Evolutionary conservation across 1,140 invertebrate species (phyloP).

Genomic region (Stegodyphus mimosarum): DNA sequence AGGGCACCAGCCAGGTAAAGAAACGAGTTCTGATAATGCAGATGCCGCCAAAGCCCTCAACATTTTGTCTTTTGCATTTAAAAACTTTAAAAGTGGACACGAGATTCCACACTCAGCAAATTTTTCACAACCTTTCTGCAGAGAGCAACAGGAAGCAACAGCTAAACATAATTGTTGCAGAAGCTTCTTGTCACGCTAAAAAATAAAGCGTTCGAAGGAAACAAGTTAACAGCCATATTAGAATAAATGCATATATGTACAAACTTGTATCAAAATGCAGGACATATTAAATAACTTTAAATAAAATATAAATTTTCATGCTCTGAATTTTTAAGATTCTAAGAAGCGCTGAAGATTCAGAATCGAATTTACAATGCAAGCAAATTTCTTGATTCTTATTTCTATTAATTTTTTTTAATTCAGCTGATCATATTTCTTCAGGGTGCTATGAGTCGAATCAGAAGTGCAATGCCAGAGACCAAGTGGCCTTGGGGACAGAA

Average conservation of each 20-base stretch:
- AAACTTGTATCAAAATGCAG: too few species aligned
- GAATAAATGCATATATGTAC: not conserved
- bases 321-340: too few species aligned
- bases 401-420: too few species aligned
- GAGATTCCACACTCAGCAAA: constrained; percentile 51
- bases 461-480: too few species aligned
- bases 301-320: not conserved
- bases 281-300: not conserved
- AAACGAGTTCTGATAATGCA: constrained; percentile 26
- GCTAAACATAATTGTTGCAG: constrained; percentile 49
- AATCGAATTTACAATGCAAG: too few species aligned
- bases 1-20: constrained; percentile 36
- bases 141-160: constrained; percentile 45
- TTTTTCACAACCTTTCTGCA: constrained; percentile 42
- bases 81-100: constrained; percentile 11
- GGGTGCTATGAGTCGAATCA: too few species aligned
- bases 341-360: too few species aligned
- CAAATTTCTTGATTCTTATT: too few species aligned
- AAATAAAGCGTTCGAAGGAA: not conserved
- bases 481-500: too few species aligned
- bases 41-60: constrained; percentile 30
- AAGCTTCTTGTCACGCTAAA: constrained; percentile 45
- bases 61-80: constrained; percentile 34
- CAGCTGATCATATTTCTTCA: too few species aligned
- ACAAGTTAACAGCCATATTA: not conserved